Percentiles rank a stretch among this genome's conserved stretches.
phyloP scores from a whole-genome alignment of 1,140 invertebrate species.

The Bombus ignitus region DNA sequence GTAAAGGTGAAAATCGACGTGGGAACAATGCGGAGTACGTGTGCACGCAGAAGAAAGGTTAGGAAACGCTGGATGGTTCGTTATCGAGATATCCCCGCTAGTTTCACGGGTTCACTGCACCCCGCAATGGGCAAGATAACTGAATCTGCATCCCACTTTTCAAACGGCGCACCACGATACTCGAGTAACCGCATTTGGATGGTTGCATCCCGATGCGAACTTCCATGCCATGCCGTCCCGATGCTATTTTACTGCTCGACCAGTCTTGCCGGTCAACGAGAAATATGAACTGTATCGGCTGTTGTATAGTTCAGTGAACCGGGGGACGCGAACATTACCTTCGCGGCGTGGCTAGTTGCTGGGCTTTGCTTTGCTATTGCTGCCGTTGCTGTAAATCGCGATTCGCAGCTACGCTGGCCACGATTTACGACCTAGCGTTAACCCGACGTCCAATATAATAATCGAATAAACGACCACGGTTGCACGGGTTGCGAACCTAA shows the following conservation, averaged over 20 bases:
- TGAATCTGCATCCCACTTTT: slow-evolving; percentile 56
- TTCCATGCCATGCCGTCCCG: background rate
- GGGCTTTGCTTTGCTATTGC: background rate
- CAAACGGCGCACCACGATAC: slow-evolving; percentile 23
- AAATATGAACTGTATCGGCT: slow-evolving; percentile 43
- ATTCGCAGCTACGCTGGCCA: background rate
- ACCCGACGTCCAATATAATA: slow-evolving; percentile 1
- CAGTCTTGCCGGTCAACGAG: slow-evolving; percentile 36
- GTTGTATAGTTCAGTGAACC: slow-evolving; percentile 36
- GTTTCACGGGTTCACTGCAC: slow-evolving; percentile 42
- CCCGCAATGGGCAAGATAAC: slow-evolving; percentile 51
- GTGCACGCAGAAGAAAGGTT: background rate
- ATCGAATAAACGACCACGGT: slow-evolving; percentile 2
- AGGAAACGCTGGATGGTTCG: background rate
- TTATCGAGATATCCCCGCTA: slow-evolving; percentile 23
- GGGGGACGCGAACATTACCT: background rate
- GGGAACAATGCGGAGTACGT: background rate
- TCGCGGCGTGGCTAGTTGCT: background rate
- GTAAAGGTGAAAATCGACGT: background rate
- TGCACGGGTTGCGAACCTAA: background rate
- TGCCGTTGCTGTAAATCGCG: slow-evolving; percentile 11
- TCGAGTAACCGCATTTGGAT: slow-evolving; percentile 46
- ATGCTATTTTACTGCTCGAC: slow-evolving; percentile 40
- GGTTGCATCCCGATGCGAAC: slow-evolving; percentile 12
- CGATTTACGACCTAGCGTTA: background rate